phyloP scores from a whole-genome alignment of 2,888 invertebrate genomes.

The Pollenia griseotomentosa region DNA sequence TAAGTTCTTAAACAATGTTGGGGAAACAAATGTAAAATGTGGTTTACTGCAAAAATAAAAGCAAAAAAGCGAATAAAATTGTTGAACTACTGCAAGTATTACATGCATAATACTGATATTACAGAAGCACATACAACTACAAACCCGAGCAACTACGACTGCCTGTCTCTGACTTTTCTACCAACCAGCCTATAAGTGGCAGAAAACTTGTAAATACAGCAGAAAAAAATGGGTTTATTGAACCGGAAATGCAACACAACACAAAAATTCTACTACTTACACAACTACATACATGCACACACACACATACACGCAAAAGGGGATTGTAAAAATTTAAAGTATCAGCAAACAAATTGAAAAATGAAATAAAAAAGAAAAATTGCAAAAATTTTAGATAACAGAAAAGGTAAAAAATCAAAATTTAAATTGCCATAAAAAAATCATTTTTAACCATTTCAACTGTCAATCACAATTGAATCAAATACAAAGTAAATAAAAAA shows the following conservation, averaged over 20 bases:
- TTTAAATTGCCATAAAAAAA: constrained; percentile 58
- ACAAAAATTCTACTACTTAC: constrained; percentile 37
- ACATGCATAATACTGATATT: constrained; percentile 56
- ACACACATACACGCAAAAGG: constrained; percentile 3
- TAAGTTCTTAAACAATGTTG: constrained; percentile 68
- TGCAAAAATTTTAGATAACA: constrained; percentile 19
- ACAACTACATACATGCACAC: constrained; percentile 8
- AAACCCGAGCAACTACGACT: constrained; percentile 16
- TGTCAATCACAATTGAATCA: constrained; percentile 55
- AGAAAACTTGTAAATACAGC: constrained; percentile 57
- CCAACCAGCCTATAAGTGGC: constrained; percentile 52
- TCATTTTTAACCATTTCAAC: constrained; percentile 51
- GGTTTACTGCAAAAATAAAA: constrained; percentile 44
- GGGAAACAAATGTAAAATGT: constrained; percentile 63
- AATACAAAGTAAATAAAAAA: constrained; percentile 25
- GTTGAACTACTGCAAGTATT: constrained; percentile 61
- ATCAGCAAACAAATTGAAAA: constrained; percentile 68
- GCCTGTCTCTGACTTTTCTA: constrained; percentile 32
- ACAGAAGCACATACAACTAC: constrained; percentile 27
- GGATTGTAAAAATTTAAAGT: constrained; percentile 2
- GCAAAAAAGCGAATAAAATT: constrained; percentile 42
- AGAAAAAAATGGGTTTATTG: constrained; percentile 74
- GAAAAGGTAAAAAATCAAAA: constrained; percentile 52
- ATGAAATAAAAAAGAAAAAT: constrained; percentile 20
- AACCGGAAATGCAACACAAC: constrained; percentile 74